Evolutionary conservation across 2,113 vertebrate genomes (phyloP).

Genomic region (Cyprinodon variegatus): DNA sequence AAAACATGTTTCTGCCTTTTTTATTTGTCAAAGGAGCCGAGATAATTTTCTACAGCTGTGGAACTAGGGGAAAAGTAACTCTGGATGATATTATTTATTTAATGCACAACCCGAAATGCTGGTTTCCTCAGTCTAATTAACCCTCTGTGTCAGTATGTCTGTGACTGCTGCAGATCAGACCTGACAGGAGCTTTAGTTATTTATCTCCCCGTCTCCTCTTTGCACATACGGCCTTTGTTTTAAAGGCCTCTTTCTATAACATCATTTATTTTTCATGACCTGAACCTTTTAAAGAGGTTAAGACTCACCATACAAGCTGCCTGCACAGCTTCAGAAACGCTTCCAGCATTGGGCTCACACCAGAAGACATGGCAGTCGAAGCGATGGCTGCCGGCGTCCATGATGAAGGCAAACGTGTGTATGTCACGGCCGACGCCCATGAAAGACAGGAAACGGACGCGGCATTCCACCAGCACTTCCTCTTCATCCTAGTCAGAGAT

Average conservation of each 20-base stretch:
- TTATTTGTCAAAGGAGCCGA: neutral
- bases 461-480: constrained; percentile 94
- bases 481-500: constrained; percentile 83
- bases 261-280: no score
- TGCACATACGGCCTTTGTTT: neutral
- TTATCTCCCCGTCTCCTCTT: neutral
- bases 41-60: neutral
- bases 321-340: constrained; percentile 95
- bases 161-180: neutral
- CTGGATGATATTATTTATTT: neutral
- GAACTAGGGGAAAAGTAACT: neutral
- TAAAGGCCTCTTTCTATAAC: no score
- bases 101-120: neutral
- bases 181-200: neutral
- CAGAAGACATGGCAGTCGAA: constrained; percentile 97
- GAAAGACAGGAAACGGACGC: constrained; percentile 96
- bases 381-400: constrained; percentile 93
- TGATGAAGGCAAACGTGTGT: constrained; percentile 95
- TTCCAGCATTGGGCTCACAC: constrained; percentile 95
- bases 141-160: neutral
- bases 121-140: neutral
- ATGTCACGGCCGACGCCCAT: constrained; percentile 94
- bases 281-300: neutral
- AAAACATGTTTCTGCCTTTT: neutral
- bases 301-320: constrained; percentile 96